Conservation (phyloP, 2,888 invertebrate species). For the Smittia sp. region DNA sequence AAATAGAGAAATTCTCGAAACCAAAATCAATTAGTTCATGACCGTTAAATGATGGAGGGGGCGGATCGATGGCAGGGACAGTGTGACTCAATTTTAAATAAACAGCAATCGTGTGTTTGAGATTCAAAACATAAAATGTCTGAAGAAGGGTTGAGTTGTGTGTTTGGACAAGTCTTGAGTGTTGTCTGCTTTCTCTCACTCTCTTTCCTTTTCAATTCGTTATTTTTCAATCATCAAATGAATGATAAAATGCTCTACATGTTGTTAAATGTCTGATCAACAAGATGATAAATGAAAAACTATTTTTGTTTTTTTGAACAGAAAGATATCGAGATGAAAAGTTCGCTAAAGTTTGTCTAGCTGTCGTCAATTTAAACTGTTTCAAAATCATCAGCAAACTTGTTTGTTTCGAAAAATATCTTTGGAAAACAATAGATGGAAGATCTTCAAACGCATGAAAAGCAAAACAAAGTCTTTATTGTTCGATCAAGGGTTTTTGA, state of each 20-base stretch:
- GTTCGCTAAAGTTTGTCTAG: neutral
- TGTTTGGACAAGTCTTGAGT: neutral
- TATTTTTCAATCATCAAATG: constrained; percentile 18
- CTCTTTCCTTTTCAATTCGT: constrained; percentile 18
- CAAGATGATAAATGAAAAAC: neutral
- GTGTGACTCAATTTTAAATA: neutral
- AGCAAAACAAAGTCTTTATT: constrained; percentile 39
- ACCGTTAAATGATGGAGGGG: constrained; percentile 15
- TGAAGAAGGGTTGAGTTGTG: neutral
- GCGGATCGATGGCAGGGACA: neutral
- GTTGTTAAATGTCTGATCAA: neutral
- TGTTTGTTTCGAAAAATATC: neutral
- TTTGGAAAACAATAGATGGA: too few species aligned
- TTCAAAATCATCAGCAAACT: neutral
- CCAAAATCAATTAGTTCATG: constrained; percentile 17
- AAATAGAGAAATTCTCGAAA: constrained; percentile 21
- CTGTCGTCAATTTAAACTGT: too few species aligned
- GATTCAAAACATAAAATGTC: neutral
- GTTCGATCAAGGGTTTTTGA: constrained; percentile 2
- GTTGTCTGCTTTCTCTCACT: neutral
- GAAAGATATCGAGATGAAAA: neutral
- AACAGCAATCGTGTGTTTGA: neutral
- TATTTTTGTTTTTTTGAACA: neutral
- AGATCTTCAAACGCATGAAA: constrained; percentile 21
- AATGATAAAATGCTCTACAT: neutral